A percentile compares a stretch with the other conserved stretches of the same genome.
Evolutionary conservation across 2,113 vertebrate genomes (phyloP).

Genomic region (Caretta caretta): DNA sequence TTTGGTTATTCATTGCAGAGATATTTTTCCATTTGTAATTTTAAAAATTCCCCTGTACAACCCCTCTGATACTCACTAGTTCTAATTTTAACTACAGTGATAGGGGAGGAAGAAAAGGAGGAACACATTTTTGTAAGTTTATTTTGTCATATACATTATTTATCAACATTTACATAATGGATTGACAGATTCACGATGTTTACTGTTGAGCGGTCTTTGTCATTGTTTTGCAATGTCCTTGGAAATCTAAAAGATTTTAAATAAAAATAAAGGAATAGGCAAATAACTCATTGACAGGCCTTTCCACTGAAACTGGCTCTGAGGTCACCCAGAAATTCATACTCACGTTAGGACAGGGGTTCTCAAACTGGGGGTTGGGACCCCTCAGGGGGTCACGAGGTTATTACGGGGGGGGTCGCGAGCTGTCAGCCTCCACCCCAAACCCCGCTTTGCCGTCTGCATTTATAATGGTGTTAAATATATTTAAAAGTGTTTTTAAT

Average conservation of each 20-base stretch:
- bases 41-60: not conserved
- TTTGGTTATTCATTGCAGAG: not conserved
- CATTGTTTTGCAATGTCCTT: conserved; percentile 53
- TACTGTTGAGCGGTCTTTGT: conserved; percentile 7
- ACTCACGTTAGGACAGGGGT: conserved; percentile 32
- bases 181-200: not conserved
- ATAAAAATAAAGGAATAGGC: conserved; percentile 68
- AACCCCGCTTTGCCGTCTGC: too few species aligned
- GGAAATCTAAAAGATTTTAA: conserved; percentile 52
- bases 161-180: conserved; percentile 22
- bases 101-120: not conserved
- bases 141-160: not conserved
- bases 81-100: not conserved
- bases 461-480: too few species aligned
- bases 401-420: too few species aligned
- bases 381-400: too few species aligned
- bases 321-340: conserved; percentile 55
- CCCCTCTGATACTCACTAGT: not conserved
- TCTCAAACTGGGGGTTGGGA: too few species aligned
- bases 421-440: too few species aligned
- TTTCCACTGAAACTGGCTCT: conserved; percentile 57
- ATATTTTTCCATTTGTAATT: conserved; percentile 24
- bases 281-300: conserved; percentile 47
- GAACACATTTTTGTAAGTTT: not conserved
- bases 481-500: too few species aligned